A percentile compares a stretch with the other conserved stretches of the same genome.
phyloP scores from a whole-genome alignment of 2,113 vertebrate species.

The Hypanus sabinus region DNA sequence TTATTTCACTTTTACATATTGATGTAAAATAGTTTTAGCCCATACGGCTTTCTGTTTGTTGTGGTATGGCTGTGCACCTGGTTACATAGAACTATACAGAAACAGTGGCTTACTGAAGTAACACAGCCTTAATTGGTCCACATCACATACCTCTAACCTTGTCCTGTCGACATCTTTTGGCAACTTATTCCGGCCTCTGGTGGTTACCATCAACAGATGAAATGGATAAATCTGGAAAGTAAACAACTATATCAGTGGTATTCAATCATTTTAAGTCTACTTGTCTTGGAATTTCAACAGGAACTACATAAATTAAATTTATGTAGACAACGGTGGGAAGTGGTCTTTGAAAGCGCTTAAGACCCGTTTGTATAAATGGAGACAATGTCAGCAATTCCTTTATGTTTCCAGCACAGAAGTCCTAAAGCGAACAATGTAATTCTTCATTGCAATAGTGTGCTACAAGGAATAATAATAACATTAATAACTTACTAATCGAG shows the following conservation, averaged over 20 bases:
- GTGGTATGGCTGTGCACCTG: neutral
- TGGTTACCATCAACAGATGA: constrained; percentile 87
- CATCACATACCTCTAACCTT: constrained; percentile 75
- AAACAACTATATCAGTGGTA: neutral
- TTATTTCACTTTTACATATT: neutral
- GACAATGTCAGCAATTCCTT: neutral
- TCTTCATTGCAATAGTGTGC: neutral
- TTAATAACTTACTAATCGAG: too few species aligned
- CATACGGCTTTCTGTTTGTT: neutral
- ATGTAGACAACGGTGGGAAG: neutral
- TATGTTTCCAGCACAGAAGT: neutral
- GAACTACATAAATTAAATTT: neutral
- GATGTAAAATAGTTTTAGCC: neutral
- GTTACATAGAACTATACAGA: neutral
- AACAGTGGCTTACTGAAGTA: neutral
- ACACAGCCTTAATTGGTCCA: neutral
- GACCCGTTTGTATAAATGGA: neutral
- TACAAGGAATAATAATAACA: neutral
- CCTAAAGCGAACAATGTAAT: neutral
- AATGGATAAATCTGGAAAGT: constrained; percentile 81
- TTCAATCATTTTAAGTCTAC: neutral
- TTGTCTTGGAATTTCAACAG: neutral
- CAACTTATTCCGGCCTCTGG: constrained; percentile 81
- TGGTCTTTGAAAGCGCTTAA: neutral
- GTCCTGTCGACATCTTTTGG: constrained; percentile 92